Base-by-base conservation (phyloP, 2,888 invertebrate species). In the Ceriagrion tenellum region DNA sequence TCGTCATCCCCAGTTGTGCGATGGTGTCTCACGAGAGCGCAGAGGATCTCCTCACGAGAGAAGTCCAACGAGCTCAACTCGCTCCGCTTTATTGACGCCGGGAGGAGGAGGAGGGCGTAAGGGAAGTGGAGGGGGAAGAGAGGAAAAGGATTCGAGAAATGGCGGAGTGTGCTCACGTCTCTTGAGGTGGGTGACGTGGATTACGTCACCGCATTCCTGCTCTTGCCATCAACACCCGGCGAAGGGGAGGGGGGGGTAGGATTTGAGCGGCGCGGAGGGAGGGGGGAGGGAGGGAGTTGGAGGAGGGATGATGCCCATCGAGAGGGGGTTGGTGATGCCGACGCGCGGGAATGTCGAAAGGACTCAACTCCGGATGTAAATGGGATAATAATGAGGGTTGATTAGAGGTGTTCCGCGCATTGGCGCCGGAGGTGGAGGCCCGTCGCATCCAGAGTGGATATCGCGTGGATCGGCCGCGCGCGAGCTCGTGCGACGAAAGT, bases 181-280 rank as follows among this genome's bases (percentile, higher is more conserved):
- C 13, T n/a, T 18, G 69, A 69, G 69, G 69, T 91, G 59, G 59
- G 63, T 91, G 91, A 63, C 91, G 91, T 91, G 59, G 91, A 91
- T 91, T 91, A 91, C 91, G 91, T 91, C 91, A 91, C 91, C 90
- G 63, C 91, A 91, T 91, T 91, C 91, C 91, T 63, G 59, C 63
- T 91, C 40, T 91, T 23, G 23, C 91, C 91, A 63, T 91, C 91
- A 63, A 91, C 91, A 91, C 91, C 91, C 91, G 91, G 59, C 12
- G 23, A 40, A 20, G 88, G 47, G 18, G 40, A 40, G 35, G 10
- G 26, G 2, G 47, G 8, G 8, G 47, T 2, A 8, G 63, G 8
- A 35, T 30, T 30, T n/a, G n/a, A n/a, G n/a, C n/a, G 47, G 47
- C n/a, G n/a, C 12, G 23, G 88, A 20, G 88, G 47, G 18, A 63